Conservation (phyloP, 2,797 vertebrate species). For the Coluber constrictor region DNA sequence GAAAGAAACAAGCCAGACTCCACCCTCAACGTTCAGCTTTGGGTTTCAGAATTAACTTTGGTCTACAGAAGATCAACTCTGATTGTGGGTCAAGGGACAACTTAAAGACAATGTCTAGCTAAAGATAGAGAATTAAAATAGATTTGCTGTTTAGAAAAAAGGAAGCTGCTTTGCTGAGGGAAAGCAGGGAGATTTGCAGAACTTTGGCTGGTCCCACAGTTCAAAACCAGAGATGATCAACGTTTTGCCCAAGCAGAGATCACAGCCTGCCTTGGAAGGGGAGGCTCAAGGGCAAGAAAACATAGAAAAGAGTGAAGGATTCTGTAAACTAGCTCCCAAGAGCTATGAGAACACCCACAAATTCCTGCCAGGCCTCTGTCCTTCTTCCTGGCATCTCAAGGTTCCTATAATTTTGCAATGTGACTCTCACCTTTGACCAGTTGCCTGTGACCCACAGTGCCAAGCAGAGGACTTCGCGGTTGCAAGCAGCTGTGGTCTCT, state of each 20-base stretch:
- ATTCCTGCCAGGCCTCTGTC: rapidly evolving
- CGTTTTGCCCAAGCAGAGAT: rapidly evolving
- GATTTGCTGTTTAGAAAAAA: conserved; percentile 13
- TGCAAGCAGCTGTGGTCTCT: conserved; percentile 71
- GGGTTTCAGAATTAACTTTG: background rate
- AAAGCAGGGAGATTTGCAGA: conserved; percentile 34
- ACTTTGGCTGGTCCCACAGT: background rate
- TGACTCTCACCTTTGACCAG: conserved; percentile 83
- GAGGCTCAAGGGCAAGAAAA: background rate
- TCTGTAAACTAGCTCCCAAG: background rate
- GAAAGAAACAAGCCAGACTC: background rate
- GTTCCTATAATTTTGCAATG: rapidly evolving
- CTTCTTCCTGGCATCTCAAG: rapidly evolving
- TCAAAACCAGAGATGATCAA: background rate
- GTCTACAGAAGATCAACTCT: background rate
- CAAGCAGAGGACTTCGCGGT: conserved; percentile 78
- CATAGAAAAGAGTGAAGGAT: background rate
- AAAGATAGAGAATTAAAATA: conserved; percentile 8
- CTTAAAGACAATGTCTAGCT: conserved; percentile 11
- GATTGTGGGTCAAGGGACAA: background rate
- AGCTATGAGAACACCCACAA: background rate
- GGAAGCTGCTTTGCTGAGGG: conserved; percentile 13
- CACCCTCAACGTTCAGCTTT: background rate
- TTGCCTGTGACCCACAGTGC: conserved; percentile 80
- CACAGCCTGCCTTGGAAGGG: rapidly evolving